phyloP scores from a whole-genome alignment of 1,140 invertebrate genomes.

The Hypsibius dujardini region DNA sequence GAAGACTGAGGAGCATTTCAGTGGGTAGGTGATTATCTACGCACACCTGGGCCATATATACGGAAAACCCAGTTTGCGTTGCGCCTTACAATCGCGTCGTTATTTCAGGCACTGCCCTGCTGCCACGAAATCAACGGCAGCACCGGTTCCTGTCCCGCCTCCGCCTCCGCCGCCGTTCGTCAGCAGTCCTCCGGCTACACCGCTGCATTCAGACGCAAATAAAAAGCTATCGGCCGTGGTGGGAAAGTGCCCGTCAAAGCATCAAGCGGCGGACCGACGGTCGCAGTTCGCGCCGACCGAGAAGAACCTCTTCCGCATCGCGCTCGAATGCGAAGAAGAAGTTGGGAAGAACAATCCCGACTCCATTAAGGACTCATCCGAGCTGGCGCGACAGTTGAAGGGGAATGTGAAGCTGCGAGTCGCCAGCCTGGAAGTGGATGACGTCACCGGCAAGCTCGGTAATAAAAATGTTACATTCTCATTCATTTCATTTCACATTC shows the following conservation, averaged over 20 bases:
- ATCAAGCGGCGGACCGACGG: neutral
- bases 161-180: too few species aligned
- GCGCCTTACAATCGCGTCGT: too few species aligned
- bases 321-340: slow-evolving; percentile 5
- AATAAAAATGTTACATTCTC: neutral
- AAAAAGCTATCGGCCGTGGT: neutral
- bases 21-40: too few species aligned
- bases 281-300: neutral
- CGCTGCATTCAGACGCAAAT: neutral
- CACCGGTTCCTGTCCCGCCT: too few species aligned
- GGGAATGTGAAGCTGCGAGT: slow-evolving; percentile 4
- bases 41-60: too few species aligned
- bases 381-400: neutral
- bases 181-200: too few species aligned
- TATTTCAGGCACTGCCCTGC: too few species aligned
- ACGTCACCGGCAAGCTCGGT: neutral
- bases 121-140: too few species aligned
- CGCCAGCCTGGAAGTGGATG: neutral
- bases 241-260: neutral
- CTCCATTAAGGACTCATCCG: neutral
- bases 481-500: neutral
- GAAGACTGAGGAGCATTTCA: too few species aligned
- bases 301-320: slow-evolving; percentile 1
- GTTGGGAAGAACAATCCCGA: neutral
- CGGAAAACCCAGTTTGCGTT: too few species aligned